A percentile compares a stretch with the other conserved stretches of the same genome.
phyloP scores from a whole-genome alignment of 2,797 vertebrate species.

The Ptychobarbus kaznakovi region DNA sequence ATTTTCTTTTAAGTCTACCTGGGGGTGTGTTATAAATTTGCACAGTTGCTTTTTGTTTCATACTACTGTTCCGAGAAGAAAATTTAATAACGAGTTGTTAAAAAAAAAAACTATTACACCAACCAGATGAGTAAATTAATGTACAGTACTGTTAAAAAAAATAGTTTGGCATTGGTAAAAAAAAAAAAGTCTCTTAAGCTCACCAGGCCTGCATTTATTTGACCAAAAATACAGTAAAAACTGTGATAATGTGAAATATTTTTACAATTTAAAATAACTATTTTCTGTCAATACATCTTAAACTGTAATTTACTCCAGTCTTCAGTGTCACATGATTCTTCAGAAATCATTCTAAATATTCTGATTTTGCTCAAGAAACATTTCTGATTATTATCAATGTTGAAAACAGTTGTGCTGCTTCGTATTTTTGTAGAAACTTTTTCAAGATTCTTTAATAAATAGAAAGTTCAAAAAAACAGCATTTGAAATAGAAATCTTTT shows the following conservation, averaged over 20 bases:
- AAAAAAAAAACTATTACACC: neutral
- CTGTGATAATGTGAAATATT: no score
- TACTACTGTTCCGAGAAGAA: no score
- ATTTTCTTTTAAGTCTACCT: no score
- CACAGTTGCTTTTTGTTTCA: no score
- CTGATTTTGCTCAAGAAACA: neutral
- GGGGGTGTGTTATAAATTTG: no score
- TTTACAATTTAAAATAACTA: neutral
- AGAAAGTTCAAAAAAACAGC: neutral
- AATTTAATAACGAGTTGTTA: no score
- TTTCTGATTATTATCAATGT: neutral
- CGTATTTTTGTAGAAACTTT: neutral
- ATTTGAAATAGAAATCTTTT: neutral
- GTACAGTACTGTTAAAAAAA: neutral
- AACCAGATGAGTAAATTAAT: neutral
- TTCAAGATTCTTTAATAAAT: neutral
- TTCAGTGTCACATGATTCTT: neutral
- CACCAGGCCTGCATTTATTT: neutral
- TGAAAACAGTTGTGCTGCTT: neutral
- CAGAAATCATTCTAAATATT: neutral
- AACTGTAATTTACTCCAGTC: neutral
- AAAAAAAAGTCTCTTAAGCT: neutral
- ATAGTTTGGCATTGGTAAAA: neutral
- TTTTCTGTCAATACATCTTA: neutral
- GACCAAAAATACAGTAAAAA: neutral